Base-by-base conservation (phyloP, 1,140 invertebrate species). In the Drosophila oshimai region DNA sequence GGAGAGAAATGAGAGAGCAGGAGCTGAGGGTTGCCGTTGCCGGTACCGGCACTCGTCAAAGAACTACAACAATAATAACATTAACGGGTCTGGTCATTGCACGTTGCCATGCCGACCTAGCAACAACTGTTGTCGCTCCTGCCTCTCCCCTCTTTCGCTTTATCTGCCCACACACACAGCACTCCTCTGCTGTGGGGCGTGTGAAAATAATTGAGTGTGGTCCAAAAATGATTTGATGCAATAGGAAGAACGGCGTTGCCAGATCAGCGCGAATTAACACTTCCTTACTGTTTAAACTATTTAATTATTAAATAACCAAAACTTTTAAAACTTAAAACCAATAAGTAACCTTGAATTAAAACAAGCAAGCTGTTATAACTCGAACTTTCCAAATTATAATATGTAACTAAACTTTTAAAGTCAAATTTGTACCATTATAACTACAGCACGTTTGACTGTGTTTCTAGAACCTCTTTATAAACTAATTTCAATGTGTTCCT, bases 71-170 rank as follows among this genome's bases (percentile, higher is more conserved):
- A 75, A 68, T 41, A 84, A 70, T 49, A 44, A 51, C 53, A 28
- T 53, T 62, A 54, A 47, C 49, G 41, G 49, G 54, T 42, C 69
- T 84, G 80, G 80, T 86, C 80, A 86, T 76, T 86, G 76, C 57
- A 72, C 51, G 61, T 87, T 76, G 70, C 67, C 61, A 86, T 75
- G 81, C 34, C 81, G 65, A 80, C 72, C 44, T 29, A 60, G 53
- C 55, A 58, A 49, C 78, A 75, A 42, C 51, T 39, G 61, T 64
- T 47, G 41, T 24, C 28, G 33, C 22, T 34, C 7, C 39, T 26
- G 10, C 7, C n/a, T 12, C 34, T 17, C 13, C 6, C n/a, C 6
- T 15, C 20, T 36, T 26, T 10, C 36, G 10, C 17, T 15, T 3
- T 3, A 10, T 18, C 22, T 58, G 31, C 6, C 28, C 26, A 20